Conservation (phyloP, 2,888 invertebrate species). For the Mimachlamys varia region DNA sequence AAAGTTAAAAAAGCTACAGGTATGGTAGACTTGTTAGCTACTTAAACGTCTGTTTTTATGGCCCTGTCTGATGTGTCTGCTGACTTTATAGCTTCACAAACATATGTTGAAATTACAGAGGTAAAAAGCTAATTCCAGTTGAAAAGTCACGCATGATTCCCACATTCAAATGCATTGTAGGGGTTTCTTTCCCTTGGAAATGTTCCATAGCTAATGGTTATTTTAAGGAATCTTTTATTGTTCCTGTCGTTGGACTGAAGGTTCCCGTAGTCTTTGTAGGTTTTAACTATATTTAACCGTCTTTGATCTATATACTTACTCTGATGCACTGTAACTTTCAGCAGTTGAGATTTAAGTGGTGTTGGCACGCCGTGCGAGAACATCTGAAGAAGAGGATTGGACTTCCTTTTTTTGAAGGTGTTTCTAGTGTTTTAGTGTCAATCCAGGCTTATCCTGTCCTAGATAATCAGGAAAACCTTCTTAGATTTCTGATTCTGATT, state of each 20-base stretch:
- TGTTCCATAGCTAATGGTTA: background rate
- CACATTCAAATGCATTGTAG: background rate
- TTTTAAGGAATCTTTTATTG: background rate
- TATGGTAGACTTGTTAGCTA: background rate
- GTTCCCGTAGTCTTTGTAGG: slow-evolving; percentile 8
- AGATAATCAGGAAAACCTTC: background rate
- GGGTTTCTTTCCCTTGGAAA: background rate
- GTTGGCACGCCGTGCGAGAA: background rate
- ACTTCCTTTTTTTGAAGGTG: background rate
- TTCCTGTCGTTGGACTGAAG: background rate
- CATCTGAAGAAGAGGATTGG: background rate
- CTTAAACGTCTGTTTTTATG: background rate
- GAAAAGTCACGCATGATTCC: background rate
- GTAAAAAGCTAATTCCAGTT: slow-evolving; percentile 1
- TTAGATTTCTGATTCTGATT: background rate
- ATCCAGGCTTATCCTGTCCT: background rate
- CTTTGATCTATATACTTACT: background rate
- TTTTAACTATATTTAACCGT: background rate
- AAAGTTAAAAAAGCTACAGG: background rate
- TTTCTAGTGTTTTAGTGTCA: background rate
- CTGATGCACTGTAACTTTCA: slow-evolving; percentile 17
- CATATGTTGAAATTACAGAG: slow-evolving; percentile 5
- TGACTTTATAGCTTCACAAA: background rate
- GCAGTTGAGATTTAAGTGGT: background rate
- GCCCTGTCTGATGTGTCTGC: background rate